phyloP scores from a whole-genome alignment of 1,140 invertebrate species.

The Phocides pigmalion region DNA sequence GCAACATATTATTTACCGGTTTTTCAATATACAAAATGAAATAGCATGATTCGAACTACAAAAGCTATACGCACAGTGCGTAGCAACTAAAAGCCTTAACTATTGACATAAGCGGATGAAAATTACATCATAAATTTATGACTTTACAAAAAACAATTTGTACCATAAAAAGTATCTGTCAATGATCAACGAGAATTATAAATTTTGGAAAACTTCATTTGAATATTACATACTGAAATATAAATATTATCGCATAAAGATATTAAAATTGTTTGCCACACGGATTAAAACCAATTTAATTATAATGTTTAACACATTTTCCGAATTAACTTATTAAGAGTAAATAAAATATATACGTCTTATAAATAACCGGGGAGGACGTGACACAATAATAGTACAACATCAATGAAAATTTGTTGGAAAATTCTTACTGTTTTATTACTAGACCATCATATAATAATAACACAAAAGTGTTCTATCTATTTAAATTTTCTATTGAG shows the following conservation, averaged over 20 bases:
- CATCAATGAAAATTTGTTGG: conserved; percentile 15
- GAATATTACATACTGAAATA: too few species aligned
- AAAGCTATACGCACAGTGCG: background rate
- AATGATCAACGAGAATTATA: background rate
- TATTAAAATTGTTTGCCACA: too few species aligned
- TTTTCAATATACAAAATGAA: background rate
- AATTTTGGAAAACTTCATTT: too few species aligned
- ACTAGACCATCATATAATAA: background rate
- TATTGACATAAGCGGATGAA: background rate
- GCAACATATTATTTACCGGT: too few species aligned
- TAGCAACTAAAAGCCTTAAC: background rate
- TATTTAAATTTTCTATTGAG: background rate
- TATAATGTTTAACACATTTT: too few species aligned
- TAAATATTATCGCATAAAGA: too few species aligned
- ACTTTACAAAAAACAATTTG: background rate
- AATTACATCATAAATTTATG: background rate
- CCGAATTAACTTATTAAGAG: too few species aligned
- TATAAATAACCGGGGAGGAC: too few species aligned
- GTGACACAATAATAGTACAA: conserved; percentile 1
- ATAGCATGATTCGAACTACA: background rate
- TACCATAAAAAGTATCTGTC: background rate
- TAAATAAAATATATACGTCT: too few species aligned
- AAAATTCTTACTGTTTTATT: conserved; percentile 12
- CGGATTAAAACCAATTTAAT: too few species aligned
- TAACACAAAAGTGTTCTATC: background rate